Conservation (phyloP, 2,888 invertebrate species). For the Hirtodrosophila trivittata region DNA sequence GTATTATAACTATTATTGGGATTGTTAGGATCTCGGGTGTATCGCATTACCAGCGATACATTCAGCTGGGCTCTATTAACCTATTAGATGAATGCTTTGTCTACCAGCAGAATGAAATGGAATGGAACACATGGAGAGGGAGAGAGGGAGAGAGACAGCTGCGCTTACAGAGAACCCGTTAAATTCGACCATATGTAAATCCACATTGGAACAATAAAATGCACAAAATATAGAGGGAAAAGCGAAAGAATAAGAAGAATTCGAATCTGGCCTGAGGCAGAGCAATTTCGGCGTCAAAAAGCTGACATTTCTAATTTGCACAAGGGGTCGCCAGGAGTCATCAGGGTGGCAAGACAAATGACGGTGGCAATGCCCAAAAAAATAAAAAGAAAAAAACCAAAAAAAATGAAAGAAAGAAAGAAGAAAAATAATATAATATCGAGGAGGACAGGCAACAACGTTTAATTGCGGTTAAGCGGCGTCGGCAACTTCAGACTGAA, state of each 20-base stretch:
- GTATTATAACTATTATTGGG: not conserved
- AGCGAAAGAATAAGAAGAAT: constrained; percentile 13
- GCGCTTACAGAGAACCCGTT: constrained; percentile 44
- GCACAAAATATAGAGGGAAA: constrained; percentile 18
- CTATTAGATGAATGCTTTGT: constrained; percentile 32
- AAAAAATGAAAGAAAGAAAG: constrained; percentile 16
- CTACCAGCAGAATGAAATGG: constrained; percentile 45
- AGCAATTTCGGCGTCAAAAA: constrained; percentile 74
- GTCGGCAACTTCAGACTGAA: constrained; percentile 22
- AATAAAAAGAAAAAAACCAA: constrained; percentile 54
- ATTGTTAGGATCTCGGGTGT: not conserved
- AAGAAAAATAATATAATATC: too few species aligned
- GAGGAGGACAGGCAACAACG: constrained; percentile 35
- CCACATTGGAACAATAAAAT: constrained; percentile 38
- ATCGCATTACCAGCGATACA: constrained; percentile 56
- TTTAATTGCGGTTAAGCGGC: constrained; percentile 77
- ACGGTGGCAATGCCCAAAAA: constrained; percentile 52
- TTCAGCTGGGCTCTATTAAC: constrained; percentile 36
- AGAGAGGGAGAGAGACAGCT: constrained; percentile 32
- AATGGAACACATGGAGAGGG: constrained; percentile 30
- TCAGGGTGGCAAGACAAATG: constrained; percentile 73
- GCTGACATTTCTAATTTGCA: constrained; percentile 77
- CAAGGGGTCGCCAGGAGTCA: constrained; percentile 33
- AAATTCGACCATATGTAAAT: constrained; percentile 70
- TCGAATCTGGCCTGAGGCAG: constrained; percentile 58